Evolutionary conservation across 1,140 invertebrate genomes (phyloP), one percentile per base, ranked within the genome.

Genomic region (Antheraea pernyi): DNA sequence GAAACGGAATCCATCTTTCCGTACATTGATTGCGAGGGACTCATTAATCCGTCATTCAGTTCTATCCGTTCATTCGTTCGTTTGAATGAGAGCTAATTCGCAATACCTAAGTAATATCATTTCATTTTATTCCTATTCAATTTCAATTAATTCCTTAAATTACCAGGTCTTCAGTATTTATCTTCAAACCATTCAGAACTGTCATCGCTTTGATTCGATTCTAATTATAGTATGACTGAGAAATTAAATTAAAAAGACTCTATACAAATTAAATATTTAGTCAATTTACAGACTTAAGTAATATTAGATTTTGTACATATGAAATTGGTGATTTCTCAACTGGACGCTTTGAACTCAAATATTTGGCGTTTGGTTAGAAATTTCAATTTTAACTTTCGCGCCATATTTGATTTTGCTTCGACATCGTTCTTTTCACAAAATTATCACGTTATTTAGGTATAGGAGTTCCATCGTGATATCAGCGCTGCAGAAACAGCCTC

Each of bases 1-100:
- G 16, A 16, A 53, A 53, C 11, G 13, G 16, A 53, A 53, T 13
- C 11, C 11, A 6, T 53, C 46, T 53, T 53, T n/a, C 16, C 46
- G 46, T 53, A n/a, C 37, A 18, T 46, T 65, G 64, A 65, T 65
- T 65, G 64, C 37, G 18, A 65, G 64, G 5, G 39, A 65, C 64
- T 65, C 64, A 65, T 65, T 65, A 65, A 65, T 65, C 46, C 39
- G 46, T 53, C 64, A 65, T 65, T 63, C 61, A 10, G 30, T 30
- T 53, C 64, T 13, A 22, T 22, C 36, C 64, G 64, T 53, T 46
- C 60, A 19, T 65, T n/a, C n/a, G n/a, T n/a, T 65, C 46, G 39
- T 10, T 42, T 65, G n/a, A 19, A 9, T 19, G 46, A 46, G 46
- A 48, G 64, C 46, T 65, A 65, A 65, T 65, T 65, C 46, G 13